Conservation (phyloP, 1,140 invertebrate genomes). For the Ips typographus region DNA sequence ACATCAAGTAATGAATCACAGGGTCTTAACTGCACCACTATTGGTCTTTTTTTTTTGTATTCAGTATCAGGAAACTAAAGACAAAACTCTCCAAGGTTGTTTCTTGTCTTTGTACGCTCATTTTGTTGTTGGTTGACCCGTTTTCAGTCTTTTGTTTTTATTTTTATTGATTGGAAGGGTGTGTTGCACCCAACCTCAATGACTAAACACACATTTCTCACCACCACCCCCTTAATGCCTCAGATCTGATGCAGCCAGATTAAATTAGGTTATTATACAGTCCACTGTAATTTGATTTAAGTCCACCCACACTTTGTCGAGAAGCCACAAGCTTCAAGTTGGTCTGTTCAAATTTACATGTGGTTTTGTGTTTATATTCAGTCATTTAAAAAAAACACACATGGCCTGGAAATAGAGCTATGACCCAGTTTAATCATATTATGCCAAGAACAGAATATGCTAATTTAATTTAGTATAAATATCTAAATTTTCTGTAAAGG, state of each 20-base stretch:
- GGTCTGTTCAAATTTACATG: conserved; percentile 16
- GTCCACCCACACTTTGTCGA: conserved; percentile 1
- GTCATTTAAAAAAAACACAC: conserved; percentile 21
- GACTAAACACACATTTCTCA: conserved; percentile 29
- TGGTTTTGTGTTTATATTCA: conserved; percentile 30
- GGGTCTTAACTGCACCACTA: no score
- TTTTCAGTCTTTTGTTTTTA: conserved; percentile 31
- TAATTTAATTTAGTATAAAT: no score
- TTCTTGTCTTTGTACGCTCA: conserved; percentile 7
- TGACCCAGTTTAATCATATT: background rate
- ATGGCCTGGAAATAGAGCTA: conserved; percentile 19
- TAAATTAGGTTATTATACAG: conserved; percentile 8
- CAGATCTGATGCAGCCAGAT: conserved; percentile 1
- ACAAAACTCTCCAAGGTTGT: background rate
- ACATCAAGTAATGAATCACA: no score
- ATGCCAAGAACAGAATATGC: no score
- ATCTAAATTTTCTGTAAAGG: no score
- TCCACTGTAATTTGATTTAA: background rate
- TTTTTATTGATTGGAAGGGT: conserved; percentile 45
- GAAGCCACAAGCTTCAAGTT: conserved; percentile 19
- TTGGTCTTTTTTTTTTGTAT: background rate
- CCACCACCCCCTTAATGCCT: conserved; percentile 3
- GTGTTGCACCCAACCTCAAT: conserved; percentile 43
- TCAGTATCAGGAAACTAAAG: background rate
- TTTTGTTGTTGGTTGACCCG: conserved; percentile 23